phyloP scores from a whole-genome alignment of 2,888 invertebrate genomes.

The Icerya purchasi region DNA sequence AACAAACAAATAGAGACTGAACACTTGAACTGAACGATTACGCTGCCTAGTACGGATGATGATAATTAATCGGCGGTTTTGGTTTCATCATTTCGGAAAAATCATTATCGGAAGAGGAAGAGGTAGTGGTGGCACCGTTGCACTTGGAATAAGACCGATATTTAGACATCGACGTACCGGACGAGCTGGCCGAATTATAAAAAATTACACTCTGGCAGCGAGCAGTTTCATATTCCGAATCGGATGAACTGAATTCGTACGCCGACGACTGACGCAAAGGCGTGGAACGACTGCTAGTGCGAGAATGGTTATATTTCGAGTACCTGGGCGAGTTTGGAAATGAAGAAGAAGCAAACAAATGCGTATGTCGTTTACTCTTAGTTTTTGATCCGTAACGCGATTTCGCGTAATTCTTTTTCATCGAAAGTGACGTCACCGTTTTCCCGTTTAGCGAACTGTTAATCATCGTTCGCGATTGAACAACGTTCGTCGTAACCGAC shows the following conservation, averaged over 20 bases:
- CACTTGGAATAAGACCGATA: not conserved
- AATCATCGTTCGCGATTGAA: no score
- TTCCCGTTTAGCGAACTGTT: no score
- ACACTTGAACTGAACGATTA: no score
- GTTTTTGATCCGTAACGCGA: no score
- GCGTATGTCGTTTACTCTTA: conserved; percentile 11
- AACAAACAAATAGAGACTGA: no score
- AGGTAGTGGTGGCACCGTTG: no score
- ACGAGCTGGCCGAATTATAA: conserved; percentile 4
- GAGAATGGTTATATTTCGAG: not conserved
- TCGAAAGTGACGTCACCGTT: no score
- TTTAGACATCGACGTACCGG: conserved; percentile 8
- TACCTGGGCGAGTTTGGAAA: conserved; percentile 13
- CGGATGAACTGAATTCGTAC: conserved; percentile 25
- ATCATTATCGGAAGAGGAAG: not conserved
- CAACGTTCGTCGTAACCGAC: no score
- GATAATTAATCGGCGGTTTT: no score
- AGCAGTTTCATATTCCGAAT: conserved; percentile 17
- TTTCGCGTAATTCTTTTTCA: no score
- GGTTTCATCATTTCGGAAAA: not conserved
- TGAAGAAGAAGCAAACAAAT: conserved; percentile 5
- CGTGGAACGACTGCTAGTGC: not conserved
- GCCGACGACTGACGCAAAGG: not conserved
- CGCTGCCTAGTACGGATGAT: no score
- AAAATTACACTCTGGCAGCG: not conserved